These are phyloP conservation scores for Agriopis aurantiaria DNA, from an alignment of 2,888 invertebrate genomes.

Conservation along the genomic window DNA sequence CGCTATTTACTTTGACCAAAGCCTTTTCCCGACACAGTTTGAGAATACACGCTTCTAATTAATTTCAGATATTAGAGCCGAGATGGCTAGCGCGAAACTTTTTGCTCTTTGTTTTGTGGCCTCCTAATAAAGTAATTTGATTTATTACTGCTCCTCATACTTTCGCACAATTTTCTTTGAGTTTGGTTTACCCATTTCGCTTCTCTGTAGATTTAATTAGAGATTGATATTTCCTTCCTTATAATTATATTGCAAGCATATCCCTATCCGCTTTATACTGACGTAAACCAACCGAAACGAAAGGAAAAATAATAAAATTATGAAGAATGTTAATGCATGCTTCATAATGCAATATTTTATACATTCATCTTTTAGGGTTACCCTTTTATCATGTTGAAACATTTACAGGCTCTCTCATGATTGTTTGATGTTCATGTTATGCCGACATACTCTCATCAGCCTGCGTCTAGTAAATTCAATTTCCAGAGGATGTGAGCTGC, in stretches of 20 bases:
- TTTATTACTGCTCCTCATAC: conserved; percentile 34
- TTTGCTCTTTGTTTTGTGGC: conserved; percentile 33
- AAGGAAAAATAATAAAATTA: conserved; percentile 18
- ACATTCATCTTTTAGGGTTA: conserved; percentile 39
- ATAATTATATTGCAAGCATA: conserved; percentile 13
- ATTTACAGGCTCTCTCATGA: conserved; percentile 36
- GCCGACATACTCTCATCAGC: conserved; percentile 30
- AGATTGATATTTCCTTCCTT: conserved; percentile 13
- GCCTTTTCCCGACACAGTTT: conserved; percentile 63
- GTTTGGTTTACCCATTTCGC: conserved; percentile 17
- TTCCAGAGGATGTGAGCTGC: conserved; percentile 31
- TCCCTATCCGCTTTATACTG: conserved; percentile 13
- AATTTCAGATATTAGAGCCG: conserved; percentile 43
- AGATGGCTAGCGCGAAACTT: conserved; percentile 36
- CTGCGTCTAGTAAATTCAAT: conserved; percentile 33
- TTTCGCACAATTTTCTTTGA: conserved; percentile 31
- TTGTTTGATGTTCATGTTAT: conserved; percentile 38
- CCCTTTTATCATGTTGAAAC: conserved; percentile 37
- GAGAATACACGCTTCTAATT: conserved; percentile 48
- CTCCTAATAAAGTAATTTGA: conserved; percentile 36
- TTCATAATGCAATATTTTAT: conserved; percentile 36
- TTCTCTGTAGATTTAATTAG: conserved; percentile 21
- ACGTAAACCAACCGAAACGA: conserved; percentile 8
- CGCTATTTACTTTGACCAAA: conserved; percentile 70
- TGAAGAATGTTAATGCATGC: conserved; percentile 21